A percentile compares a stretch with the other conserved stretches of the same genome.
Evolutionary conservation across 2,888 invertebrate species (phyloP).

Genomic region (Scotopteryx bipunctaria): DNA sequence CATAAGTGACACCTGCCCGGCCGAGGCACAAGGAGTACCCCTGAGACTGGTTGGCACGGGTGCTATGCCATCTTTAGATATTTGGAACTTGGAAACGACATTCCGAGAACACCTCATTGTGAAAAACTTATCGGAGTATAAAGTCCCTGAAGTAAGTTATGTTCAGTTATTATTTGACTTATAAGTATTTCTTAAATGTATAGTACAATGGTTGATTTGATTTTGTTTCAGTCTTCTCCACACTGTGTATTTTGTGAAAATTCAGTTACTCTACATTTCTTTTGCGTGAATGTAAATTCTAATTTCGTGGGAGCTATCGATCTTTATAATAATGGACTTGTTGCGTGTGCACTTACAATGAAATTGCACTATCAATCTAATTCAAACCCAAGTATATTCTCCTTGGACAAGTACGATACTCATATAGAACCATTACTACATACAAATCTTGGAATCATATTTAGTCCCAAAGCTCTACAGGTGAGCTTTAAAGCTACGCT

Average conservation of each 20-base stretch:
- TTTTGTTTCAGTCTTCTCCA: constrained; percentile 63
- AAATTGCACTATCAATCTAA: constrained; percentile 66
- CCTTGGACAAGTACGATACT: constrained; percentile 69
- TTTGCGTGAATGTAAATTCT: constrained; percentile 67
- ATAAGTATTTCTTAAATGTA: neutral
- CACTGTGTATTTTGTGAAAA: constrained; percentile 77
- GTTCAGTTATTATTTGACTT: neutral
- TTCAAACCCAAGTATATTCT: constrained; percentile 60
- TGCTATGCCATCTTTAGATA: constrained; percentile 82
- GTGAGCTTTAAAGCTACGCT: too few relatives aligned
- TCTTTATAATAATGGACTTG: constrained; percentile 75
- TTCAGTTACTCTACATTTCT: constrained; percentile 70
- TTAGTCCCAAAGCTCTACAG: constrained; percentile 66
- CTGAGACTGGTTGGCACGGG: constrained; percentile 79
- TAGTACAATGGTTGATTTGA: constrained; percentile 13
- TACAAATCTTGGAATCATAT: constrained; percentile 67
- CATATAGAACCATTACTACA: constrained; percentile 73
- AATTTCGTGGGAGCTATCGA: constrained; percentile 61
- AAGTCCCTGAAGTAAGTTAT: constrained; percentile 67
- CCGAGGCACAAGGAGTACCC: constrained; percentile 75
- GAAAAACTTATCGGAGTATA: constrained; percentile 76
- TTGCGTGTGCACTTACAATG: constrained; percentile 67
- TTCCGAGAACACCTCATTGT: constrained; percentile 85
- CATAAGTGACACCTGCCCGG: constrained; percentile 75
- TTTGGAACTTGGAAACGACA: constrained; percentile 81